These are phyloP conservation scores for Beris morrisii DNA, from an alignment of 2,888 invertebrate species.

Conservation along the genomic window DNA sequence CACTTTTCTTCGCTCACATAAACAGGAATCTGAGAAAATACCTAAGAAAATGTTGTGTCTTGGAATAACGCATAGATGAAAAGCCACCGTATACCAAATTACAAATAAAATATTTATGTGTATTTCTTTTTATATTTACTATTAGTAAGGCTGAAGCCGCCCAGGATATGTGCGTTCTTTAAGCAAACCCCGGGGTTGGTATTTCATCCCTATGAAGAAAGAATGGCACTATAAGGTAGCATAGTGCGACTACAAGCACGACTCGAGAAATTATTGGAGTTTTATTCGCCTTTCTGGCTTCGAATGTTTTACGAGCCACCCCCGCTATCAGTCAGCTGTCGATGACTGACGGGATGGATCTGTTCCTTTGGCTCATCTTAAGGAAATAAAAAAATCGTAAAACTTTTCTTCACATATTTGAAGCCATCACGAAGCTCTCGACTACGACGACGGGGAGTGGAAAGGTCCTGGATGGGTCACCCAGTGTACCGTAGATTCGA, in stretches of 20 bases:
- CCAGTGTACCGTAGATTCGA: background rate
- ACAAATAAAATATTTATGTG: constrained; percentile 39
- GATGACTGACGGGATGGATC: constrained; percentile 36
- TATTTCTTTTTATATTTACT: constrained; percentile 38
- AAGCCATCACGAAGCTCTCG: background rate
- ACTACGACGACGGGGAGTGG: background rate
- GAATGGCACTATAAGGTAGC: no score
- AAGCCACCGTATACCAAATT: constrained; percentile 33
- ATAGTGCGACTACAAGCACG: background rate
- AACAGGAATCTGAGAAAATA: background rate
- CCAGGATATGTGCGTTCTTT: constrained; percentile 34
- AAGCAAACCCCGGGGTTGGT: background rate
- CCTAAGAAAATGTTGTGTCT: background rate
- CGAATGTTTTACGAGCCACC: constrained; percentile 30
- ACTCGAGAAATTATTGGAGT: constrained; percentile 36
- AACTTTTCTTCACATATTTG: constrained; percentile 13
- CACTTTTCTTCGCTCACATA: constrained; percentile 24
- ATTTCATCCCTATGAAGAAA: constrained; percentile 5
- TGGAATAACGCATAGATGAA: background rate
- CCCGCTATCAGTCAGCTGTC: constrained; percentile 39
- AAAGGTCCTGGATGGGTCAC: no score
- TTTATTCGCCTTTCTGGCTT: constrained; percentile 33
- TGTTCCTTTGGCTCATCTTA: constrained; percentile 31
- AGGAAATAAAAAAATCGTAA: constrained; percentile 39
- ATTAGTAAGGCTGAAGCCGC: constrained; percentile 33